Evolutionary conservation across 2,113 vertebrate genomes (phyloP), one percentile per base, ranked within the genome.

Genomic region (Rhinoderma darwinii): DNA sequence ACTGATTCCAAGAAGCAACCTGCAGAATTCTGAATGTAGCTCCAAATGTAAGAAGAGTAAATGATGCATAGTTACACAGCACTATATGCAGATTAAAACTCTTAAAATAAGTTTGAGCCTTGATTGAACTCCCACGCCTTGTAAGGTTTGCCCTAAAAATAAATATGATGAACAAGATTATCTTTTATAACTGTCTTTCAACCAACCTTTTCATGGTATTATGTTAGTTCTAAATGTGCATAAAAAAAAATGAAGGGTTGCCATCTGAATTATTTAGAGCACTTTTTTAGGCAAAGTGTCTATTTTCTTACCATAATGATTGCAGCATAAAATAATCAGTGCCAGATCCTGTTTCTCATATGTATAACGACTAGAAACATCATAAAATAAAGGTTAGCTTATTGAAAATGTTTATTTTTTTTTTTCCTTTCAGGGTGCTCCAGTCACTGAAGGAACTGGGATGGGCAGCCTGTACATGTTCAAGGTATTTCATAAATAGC

Each of bases 401-500:
- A n/a, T n/a, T n/a, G n/a, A 68, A 10, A 7, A 68, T 11, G 9
- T 10, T 37, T 70, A 3, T 35, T n/a, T n/a, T 22, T 27, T 47
- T 51, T 39, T 66, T 68, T 61, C 90, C 90, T 91, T 89, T 90
- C 89, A 99, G 98, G 96, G 96, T 72, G 81, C 91, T 35, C 94
- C 96, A 50, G 91, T 93, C 89, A 93, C 92, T 90, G 97, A 99
- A 92, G 95, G 96, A 86, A 98, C 96, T 35, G 98, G 98, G 90
- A 99, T 99, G 98, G 96, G 98, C 93, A 97, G 96, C 90, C 94
- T 99, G 47, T 99, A 98, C 94, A 99, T 99, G 93, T 95, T 97
- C 76, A 97, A 99, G 98, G 98, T 99, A 97, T 92, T 90, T 90
- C 22, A 9, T 44, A 84, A 68, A 27, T 15, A 10, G 2, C 2